phyloP scores from a whole-genome alignment of 2,888 invertebrate genomes.

The Idaea straminata region DNA sequence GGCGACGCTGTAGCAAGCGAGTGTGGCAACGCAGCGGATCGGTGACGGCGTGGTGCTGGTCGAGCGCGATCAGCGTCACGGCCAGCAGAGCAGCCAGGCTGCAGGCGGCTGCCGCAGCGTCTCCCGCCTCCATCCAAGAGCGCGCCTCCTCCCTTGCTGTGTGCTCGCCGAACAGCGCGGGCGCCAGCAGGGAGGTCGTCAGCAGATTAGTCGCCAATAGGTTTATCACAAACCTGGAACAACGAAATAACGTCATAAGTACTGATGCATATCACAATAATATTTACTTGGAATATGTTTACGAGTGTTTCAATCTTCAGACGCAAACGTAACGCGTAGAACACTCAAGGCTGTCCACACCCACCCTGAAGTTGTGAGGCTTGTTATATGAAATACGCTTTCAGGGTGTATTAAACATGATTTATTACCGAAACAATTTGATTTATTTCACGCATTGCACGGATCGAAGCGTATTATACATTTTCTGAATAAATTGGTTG shows the following conservation, averaged over 20 bases:
- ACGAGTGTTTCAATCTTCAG: slow-evolving; percentile 3
- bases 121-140: slow-evolving; percentile 79
- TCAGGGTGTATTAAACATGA: slow-evolving; percentile 19
- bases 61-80: slow-evolving; percentile 70
- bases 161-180: slow-evolving; percentile 77
- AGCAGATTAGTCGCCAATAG: slow-evolving; percentile 71
- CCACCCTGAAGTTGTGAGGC: slow-evolving; percentile 11
- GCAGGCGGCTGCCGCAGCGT: slow-evolving; percentile 72
- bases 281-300: slow-evolving; percentile 28
- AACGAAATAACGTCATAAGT: slow-evolving; percentile 41
- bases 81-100: slow-evolving; percentile 62
- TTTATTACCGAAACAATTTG: slow-evolving; percentile 31
- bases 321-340: slow-evolving; percentile 22
- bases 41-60: slow-evolving; percentile 78
- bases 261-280: slow-evolving; percentile 16
- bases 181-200: slow-evolving; percentile 73
- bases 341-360: slow-evolving; percentile 25
- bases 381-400: neutral
- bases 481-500: neutral
- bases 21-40: slow-evolving; percentile 77
- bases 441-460: slow-evolving; percentile 19
- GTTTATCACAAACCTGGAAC: slow-evolving; percentile 84
- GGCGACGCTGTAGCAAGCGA: slow-evolving; percentile 67
- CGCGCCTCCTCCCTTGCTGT: slow-evolving; percentile 82
- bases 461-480: neutral